Evolutionary conservation across 2,888 invertebrate genomes (phyloP), one percentile per base, ranked within the genome.

Genomic region (Andrena bucephala): DNA sequence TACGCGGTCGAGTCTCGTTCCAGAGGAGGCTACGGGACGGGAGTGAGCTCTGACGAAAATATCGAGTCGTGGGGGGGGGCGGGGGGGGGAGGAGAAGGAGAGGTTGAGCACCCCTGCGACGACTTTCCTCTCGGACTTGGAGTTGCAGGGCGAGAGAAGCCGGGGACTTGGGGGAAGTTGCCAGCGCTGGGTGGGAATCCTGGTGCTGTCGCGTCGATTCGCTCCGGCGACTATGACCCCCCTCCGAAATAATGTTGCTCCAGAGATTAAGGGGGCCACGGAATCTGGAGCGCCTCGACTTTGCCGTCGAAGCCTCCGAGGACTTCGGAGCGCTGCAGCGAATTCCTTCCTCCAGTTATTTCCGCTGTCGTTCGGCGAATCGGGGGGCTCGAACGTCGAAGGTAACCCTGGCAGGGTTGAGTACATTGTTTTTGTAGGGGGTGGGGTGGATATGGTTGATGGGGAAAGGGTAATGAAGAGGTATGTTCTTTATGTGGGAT

Each of bases 271-370:
- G 74, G 67, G 67, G 70, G 33, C 67, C 59, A 27, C 54, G n/a
- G 67, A 70, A 71, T 75, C 62, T 73, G 63, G 74, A 82, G 79
- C 70, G 52, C 66, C 36, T 65, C 59, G 57, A 59, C 77, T 66
- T 52, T 57, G 20, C 50, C 33, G n/a, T 65, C 59, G 57, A 67
- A 70, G 66, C 65, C 29, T 7, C 27, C 31, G 48, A 20, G 6
- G 36, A 71, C 54, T 42, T 57, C 27, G 24, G 74, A 79, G 57
- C 66, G 57, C 71, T 36, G 24, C 57, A 66, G 36, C 77, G 27
- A 24, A 60, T 33, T 60, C 60, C 48, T 73, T n/a, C 6, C 24
- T 6, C 31, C 5, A 5, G 13, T 13, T 27, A n/a, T 63, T 50
- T 50, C 6, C 36, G 10, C 36, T 24, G 16, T 50, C 66, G 33